Conservation (phyloP, 2,888 invertebrate species). For the Nipponacmea schrenckii region DNA sequence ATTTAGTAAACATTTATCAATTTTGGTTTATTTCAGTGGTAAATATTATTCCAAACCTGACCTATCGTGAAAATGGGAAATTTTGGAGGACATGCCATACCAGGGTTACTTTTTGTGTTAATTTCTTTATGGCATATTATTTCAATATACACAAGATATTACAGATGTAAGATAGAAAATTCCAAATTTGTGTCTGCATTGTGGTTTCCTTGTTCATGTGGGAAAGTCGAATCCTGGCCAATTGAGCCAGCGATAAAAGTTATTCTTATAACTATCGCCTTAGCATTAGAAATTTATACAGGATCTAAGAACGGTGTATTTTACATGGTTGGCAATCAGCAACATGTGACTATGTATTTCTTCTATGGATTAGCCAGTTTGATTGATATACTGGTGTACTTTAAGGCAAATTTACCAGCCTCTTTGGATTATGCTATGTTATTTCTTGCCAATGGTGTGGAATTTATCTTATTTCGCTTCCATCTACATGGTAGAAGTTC, state of each 20-base stretch:
- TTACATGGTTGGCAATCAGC: conserved; percentile 67
- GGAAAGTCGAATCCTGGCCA: conserved; percentile 41
- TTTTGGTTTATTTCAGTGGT: no score
- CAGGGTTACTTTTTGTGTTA: conserved; percentile 67
- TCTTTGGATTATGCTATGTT: conserved; percentile 67
- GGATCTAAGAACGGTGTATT: conserved; percentile 64
- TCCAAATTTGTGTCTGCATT: no score
- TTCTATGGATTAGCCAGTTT: conserved; percentile 69
- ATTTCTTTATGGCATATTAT: no score
- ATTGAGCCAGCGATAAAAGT: conserved; percentile 44
- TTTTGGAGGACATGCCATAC: conserved; percentile 69
- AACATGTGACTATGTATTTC: conserved; percentile 71
- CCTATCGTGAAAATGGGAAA: conserved; percentile 68
- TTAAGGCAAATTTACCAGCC: conserved; percentile 62
- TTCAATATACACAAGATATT: no score
- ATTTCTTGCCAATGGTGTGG: conserved; percentile 67
- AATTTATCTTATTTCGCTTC: conserved; percentile 70
- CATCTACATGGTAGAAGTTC: conserved; percentile 69
- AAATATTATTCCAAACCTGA: no score
- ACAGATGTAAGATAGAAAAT: no score
- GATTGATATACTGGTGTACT: conserved; percentile 66
- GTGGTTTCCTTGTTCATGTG: no score
- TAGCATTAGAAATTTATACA: conserved; percentile 44
- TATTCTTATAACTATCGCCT: conserved; percentile 39
- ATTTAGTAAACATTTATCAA: no score